Percentiles rank a stretch among this genome's conserved stretches.
phyloP scores from a whole-genome alignment of 2,113 vertebrate species.

The Rhinoderma darwinii region DNA sequence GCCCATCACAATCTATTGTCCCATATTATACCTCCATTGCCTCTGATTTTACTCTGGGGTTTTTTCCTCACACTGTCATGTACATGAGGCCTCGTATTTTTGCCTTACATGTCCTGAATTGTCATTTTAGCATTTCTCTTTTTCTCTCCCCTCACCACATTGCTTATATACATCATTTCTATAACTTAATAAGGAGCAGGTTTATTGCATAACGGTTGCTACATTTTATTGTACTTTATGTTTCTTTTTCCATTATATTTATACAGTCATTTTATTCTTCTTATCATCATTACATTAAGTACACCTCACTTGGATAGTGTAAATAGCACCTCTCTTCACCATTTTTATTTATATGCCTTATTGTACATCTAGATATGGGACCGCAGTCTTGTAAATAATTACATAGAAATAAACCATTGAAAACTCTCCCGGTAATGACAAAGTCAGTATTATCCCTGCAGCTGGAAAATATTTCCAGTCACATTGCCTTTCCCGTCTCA shows the following conservation, averaged over 20 bases:
- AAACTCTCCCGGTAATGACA: slow-evolving; percentile 78
- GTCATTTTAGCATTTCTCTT: too few species aligned
- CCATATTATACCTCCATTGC: too few species aligned
- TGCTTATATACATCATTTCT: neutral
- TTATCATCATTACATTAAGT: neutral
- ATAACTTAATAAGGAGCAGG: neutral
- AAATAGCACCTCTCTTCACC: neutral
- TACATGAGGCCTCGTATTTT: neutral
- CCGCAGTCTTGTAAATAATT: slow-evolving; percentile 85
- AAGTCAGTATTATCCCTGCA: slow-evolving; percentile 80
- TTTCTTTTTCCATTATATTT: neutral
- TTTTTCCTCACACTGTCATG: too few species aligned
- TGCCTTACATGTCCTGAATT: too few species aligned
- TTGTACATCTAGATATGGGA: slow-evolving; percentile 71
- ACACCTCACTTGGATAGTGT: neutral
- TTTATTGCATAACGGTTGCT: neutral
- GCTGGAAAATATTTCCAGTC: slow-evolving; percentile 82
- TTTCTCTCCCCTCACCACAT: neutral
- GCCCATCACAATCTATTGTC: too few species aligned
- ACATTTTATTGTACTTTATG: neutral
- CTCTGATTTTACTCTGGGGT: too few species aligned
- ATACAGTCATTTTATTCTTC: neutral
- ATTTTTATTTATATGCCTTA: neutral
- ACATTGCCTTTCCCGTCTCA: slow-evolving; percentile 76
- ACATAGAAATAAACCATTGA: slow-evolving; percentile 83